A percentile compares a stretch with the other conserved stretches of the same genome.
Evolutionary conservation across 2,888 invertebrate species (phyloP).

Genomic region (Leucoma salicis): DNA sequence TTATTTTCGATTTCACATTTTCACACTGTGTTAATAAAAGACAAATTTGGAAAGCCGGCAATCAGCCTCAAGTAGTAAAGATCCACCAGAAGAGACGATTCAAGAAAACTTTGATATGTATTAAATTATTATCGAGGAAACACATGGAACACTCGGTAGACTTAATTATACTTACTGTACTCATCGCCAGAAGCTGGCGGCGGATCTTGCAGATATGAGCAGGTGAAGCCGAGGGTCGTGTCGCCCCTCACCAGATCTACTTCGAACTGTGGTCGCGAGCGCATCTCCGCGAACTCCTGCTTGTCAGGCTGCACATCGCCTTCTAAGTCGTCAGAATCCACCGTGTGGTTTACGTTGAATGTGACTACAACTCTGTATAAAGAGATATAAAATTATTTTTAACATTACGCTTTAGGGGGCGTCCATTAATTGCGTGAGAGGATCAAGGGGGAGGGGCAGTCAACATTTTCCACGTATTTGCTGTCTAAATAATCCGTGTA

Average conservation of each 20-base stretch:
- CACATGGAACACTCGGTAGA: not conserved
- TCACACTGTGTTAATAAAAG: too few species aligned
- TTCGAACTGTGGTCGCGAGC: constrained; percentile 95
- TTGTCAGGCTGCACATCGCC: constrained; percentile 85
- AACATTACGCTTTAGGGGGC: too few species aligned
- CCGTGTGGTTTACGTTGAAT: constrained; percentile 97
- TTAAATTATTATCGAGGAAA: too few species aligned
- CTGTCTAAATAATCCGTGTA: too few species aligned
- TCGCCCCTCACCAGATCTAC: constrained; percentile 91
- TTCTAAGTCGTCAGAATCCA: constrained; percentile 90
- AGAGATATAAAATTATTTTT: not conserved
- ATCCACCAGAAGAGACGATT: too few species aligned
- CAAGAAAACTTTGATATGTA: too few species aligned
- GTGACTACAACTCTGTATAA: constrained; percentile 78
- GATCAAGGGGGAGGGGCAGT: too few species aligned
- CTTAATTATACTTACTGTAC: constrained; percentile 78
- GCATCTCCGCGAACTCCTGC: constrained; percentile 90
- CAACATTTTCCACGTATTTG: too few species aligned
- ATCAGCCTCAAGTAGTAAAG: too few species aligned
- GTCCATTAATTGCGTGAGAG: too few species aligned
- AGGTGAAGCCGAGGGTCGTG: constrained; percentile 91
- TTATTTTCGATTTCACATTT: too few species aligned
- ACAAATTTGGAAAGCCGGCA: too few species aligned
- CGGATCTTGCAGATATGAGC: constrained; percentile 88
- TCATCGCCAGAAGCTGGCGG: constrained; percentile 85